Base-by-base conservation (phyloP, 2,797 vertebrate genomes). In the Artibeus jamaicensis region DNA sequence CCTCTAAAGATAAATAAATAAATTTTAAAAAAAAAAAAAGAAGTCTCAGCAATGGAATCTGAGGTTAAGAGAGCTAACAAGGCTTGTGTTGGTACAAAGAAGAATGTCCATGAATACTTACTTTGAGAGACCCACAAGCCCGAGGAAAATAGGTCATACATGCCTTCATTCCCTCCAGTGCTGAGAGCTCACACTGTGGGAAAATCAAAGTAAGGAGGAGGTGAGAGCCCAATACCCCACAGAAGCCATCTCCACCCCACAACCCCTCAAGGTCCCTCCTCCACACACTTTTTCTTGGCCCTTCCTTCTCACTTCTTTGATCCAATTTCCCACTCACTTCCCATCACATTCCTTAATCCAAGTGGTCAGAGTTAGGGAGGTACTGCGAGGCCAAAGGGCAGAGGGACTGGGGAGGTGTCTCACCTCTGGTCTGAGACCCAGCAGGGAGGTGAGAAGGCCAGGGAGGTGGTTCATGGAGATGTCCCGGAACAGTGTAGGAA, bases 71-170 rank as follows among this genome's bases (percentile, higher is more conserved):
- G 2, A 71, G 59, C 44, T 37, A 26, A 14, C 7, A 78, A 68
- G 65, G 34, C 18, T 87, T 71, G 71, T 15, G 22, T 3, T 12
- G 32, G 37, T 15, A 15, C 9, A 2, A 21, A 65, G 48, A 68
- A 19, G 46, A 67, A 26, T 90, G 50, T n/a, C n/a, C 57, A 32
- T 16, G 19, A 24, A 39, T 48, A 96, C 98, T 97, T 95, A 98
- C 99, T 98, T 99, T 98, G 76, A 99, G 98, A 73, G 99, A 99
- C 39, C 99, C 99, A 92, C 99, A 99, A 37, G 99, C 99, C 89
- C 99, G 97, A 14, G 99, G 99, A 93, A 99, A 99, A 94, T 98
- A 99, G 24, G 91, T 99, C 99, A 99, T 99, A 91, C 99, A 99
- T 9, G 99, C 99, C 1, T 98, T 99, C 99, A 99, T 99, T 50